These are phyloP conservation scores for Chymomyza fuscimana DNA, from an alignment of 2,888 invertebrate genomes.

Conservation along the genomic window DNA sequence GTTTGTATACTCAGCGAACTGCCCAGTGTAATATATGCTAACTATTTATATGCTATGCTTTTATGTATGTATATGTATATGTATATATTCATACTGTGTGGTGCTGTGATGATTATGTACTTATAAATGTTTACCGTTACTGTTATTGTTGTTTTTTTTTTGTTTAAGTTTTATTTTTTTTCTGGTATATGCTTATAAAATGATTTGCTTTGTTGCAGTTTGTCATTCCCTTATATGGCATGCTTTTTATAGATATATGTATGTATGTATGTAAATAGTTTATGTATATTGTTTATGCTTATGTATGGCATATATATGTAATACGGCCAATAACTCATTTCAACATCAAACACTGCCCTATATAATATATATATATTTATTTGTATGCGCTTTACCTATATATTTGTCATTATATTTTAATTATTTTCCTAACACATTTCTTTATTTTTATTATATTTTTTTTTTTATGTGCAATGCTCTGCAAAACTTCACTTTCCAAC, in stretches of 20 bases:
- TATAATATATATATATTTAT: constrained; percentile 52
- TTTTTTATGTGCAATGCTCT: constrained; percentile 27
- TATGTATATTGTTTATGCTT: constrained; percentile 47
- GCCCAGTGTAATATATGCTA: neutral
- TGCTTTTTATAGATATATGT: constrained; percentile 13
- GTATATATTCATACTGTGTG: constrained; percentile 74
- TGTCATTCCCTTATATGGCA: too few relatives aligned
- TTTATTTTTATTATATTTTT: neutral
- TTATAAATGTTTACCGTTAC: constrained; percentile 63
- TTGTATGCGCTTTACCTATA: constrained; percentile 46
- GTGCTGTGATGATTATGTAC: constrained; percentile 78
- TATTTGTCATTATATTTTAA: constrained; percentile 14
- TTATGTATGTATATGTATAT: constrained; percentile 34
- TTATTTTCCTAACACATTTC: constrained; percentile 11
- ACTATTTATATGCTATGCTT: constrained; percentile 5
- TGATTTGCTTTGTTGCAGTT: constrained; percentile 36
- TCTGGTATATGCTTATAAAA: constrained; percentile 55
- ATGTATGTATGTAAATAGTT: constrained; percentile 37
- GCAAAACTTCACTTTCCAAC: constrained; percentile 1
- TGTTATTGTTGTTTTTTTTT: constrained; percentile 29
- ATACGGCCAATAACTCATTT: constrained; percentile 60
- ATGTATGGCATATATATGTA: constrained; percentile 53
- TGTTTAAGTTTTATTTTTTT: neutral
- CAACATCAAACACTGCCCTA: constrained; percentile 73
- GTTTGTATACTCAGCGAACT: too few relatives aligned